These are phyloP conservation scores for Rhysida immarginata DNA, from an alignment of 1,140 invertebrate genomes.

Conservation along the genomic window DNA sequence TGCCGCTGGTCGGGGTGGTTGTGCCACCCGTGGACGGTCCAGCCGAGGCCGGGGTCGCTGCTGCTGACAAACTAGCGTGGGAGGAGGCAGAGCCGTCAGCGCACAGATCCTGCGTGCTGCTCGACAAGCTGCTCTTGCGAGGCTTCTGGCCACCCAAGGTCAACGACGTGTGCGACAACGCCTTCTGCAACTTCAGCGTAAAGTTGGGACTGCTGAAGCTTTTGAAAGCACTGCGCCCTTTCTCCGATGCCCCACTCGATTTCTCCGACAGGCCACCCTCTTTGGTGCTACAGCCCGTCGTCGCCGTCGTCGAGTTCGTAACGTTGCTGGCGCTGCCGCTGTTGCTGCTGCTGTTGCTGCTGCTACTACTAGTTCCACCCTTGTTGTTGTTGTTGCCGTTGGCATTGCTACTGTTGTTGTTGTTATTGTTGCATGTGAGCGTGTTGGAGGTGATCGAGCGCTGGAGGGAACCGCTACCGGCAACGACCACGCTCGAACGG, in stretches of 20 bases:
- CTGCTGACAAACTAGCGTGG: not conserved
- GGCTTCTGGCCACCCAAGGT: not conserved
- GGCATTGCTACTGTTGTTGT: not conserved
- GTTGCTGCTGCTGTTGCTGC: not conserved
- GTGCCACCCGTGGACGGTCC: not conserved
- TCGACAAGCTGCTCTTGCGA: slow-evolving; percentile 1
- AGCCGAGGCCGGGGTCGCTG: not conserved
- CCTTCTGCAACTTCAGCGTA: slow-evolving; percentile 9
- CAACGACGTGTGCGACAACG: slow-evolving; percentile 8
- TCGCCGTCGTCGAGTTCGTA: not conserved
- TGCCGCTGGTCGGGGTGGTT: not conserved
- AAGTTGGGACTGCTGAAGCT: slow-evolving; percentile 11
- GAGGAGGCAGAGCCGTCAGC: not conserved
- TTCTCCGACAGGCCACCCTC: not conserved
- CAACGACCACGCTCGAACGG: not conserved
- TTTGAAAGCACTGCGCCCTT: slow-evolving; percentile 1
- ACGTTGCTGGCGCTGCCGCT: not conserved
- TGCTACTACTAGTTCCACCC: not conserved
- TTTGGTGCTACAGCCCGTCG: too few relatives aligned
- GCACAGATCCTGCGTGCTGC: slow-evolving; percentile 7
- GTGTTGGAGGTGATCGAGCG: not conserved
- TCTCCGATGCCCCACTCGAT: not conserved
- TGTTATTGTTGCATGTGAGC: not conserved
- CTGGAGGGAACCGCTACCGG: not conserved
- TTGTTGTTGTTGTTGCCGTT: not conserved